phyloP scores from a whole-genome alignment of 2,113 vertebrate species.

The Brienomyrus longianalis region DNA sequence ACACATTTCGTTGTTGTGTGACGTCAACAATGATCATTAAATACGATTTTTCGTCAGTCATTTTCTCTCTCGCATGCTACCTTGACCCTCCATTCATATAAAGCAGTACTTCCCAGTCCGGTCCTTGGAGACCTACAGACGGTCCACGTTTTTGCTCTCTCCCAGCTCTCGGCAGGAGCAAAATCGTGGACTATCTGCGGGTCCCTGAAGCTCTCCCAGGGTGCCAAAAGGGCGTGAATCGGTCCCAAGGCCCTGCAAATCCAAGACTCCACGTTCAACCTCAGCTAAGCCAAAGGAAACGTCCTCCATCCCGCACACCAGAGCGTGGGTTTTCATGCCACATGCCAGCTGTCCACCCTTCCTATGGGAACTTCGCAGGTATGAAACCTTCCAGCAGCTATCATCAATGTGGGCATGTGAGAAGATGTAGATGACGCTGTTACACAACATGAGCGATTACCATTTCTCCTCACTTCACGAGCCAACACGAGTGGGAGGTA shows the following conservation, averaged over 20 bases:
- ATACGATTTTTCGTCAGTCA: not conserved
- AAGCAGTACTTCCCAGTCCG: not conserved
- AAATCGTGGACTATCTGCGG: not conserved
- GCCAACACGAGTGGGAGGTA: not conserved
- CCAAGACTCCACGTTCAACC: not conserved
- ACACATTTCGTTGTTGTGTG: no score
- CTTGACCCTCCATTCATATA: not conserved
- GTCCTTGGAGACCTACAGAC: not conserved
- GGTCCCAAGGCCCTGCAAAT: not conserved
- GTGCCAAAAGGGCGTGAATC: not conserved
- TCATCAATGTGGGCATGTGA: not conserved
- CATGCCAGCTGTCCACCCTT: not conserved
- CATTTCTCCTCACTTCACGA: not conserved
- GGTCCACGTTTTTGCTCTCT: not conserved
- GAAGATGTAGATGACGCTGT: not conserved
- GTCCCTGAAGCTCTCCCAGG: not conserved
- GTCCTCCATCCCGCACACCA: not conserved
- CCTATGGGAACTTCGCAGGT: not conserved
- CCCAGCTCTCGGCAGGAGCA: not conserved
- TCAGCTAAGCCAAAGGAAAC: not conserved
- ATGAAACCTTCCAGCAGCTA: not conserved
- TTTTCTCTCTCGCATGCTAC: not conserved
- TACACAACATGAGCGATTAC: not conserved
- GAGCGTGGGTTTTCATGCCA: not conserved
- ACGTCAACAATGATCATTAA: not conserved